Conservation (phyloP, 2,797 vertebrate genomes). For the Phylloscopus collybita region DNA sequence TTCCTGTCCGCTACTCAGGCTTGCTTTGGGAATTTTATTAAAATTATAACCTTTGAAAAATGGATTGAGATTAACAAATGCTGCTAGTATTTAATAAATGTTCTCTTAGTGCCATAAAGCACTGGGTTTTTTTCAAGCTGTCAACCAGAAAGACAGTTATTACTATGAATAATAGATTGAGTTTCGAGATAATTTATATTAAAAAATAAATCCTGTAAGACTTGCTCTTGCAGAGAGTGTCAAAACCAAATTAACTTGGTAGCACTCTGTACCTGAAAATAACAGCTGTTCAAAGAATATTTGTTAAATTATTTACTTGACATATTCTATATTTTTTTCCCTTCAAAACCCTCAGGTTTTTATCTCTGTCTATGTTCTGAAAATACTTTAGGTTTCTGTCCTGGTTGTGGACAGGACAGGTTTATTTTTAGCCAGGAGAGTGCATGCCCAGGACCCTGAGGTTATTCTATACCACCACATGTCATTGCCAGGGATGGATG, state of each 20-base stretch:
- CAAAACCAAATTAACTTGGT: not conserved
- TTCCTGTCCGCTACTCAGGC: not conserved
- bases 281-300: not conserved
- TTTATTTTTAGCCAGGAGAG: not conserved
- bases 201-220: not conserved
- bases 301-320: not conserved
- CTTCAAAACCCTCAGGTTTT: accelerated
- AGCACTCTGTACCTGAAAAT: not conserved
- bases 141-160: constrained; percentile 19
- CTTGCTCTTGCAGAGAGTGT: not conserved
- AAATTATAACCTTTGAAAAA: constrained; percentile 39
- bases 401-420: not conserved
- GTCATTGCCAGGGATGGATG: not conserved
- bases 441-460: not conserved
- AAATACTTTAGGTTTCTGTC: not conserved
- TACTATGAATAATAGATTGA: constrained; percentile 1
- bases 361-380: not conserved
- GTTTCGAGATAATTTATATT: not conserved
- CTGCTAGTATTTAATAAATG: constrained; percentile 21
- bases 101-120: constrained; percentile 6
- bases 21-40: constrained; percentile 5
- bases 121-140: not conserved
- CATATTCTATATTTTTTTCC: not conserved
- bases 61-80: constrained; percentile 14
- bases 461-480: accelerated